Evolutionary conservation across 2,888 invertebrate genomes (phyloP).

Genomic region (Leucozona laternaria): DNA sequence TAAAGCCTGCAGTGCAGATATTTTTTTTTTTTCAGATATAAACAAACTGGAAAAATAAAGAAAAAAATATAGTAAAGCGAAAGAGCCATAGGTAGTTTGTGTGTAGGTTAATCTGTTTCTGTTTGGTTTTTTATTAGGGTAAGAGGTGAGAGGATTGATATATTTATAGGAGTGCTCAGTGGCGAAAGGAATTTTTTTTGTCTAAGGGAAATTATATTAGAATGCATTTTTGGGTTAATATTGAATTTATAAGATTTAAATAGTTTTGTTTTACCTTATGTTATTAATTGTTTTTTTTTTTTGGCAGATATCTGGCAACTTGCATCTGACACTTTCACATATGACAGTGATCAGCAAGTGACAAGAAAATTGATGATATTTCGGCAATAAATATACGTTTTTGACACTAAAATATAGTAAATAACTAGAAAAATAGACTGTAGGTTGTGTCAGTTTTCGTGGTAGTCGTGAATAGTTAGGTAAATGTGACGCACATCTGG

Average conservation of each 20-base stretch:
- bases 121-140: constrained; percentile 22
- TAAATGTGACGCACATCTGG: too few species aligned
- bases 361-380: too few species aligned
- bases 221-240: neutral
- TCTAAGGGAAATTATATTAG: neutral
- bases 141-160: constrained; percentile 40
- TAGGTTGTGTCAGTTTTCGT: too few species aligned
- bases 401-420: too few species aligned
- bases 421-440: too few species aligned
- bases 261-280: too few species aligned
- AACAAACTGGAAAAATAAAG: constrained; percentile 13
- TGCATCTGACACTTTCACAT: neutral
- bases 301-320: too few species aligned
- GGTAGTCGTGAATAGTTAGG: too few species aligned
- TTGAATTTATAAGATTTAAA: too few species aligned
- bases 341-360: too few species aligned
- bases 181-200: neutral
- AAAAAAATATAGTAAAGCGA: constrained; percentile 1
- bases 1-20: constrained; percentile 43
- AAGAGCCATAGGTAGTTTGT: neutral
- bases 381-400: too few species aligned
- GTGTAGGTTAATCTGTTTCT: constrained; percentile 55
- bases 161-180: constrained; percentile 28
- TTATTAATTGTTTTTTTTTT: too few species aligned
- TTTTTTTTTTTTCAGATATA: constrained; percentile 11